phyloP scores from a whole-genome alignment of 2,113 vertebrate species.

The Pygoscelis adeliae region DNA sequence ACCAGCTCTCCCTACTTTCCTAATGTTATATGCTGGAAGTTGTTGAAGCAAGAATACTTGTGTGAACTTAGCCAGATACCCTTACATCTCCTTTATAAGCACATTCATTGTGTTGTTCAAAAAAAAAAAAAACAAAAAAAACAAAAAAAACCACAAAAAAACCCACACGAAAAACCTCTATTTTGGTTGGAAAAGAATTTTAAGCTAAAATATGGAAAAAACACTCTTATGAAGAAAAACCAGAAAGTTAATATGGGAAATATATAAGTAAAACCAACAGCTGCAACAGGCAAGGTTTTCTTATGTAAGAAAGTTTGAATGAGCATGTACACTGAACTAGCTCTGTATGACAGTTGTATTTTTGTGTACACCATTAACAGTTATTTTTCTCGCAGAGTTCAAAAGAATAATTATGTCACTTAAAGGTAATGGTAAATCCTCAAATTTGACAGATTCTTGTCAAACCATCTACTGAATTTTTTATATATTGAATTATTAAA shows the following conservation, averaged over 20 bases:
- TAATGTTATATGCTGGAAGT: neutral
- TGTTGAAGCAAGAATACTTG: neutral
- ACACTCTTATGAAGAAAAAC: rapidly evolving
- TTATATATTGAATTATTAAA: neutral
- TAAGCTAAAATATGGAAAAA: neutral
- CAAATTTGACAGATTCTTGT: neutral
- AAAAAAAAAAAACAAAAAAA: neutral
- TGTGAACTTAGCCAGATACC: neutral
- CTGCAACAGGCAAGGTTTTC: neutral
- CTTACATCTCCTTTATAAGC: neutral
- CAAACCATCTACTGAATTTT: neutral
- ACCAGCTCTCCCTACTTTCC: neutral
- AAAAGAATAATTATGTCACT: neutral
- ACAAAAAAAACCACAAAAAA: too few relatives aligned
- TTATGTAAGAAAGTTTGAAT: neutral
- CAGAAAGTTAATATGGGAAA: neutral
- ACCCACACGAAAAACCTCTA: too few relatives aligned
- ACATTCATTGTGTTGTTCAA: neutral
- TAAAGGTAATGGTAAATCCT: neutral
- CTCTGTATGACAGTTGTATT: neutral
- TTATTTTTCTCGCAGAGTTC: neutral
- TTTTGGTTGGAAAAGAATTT: neutral
- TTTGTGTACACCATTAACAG: neutral
- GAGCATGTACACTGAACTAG: neutral
- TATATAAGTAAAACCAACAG: neutral